Percentiles rank a stretch among this genome's conserved stretches.
These are phyloP conservation scores for Phthorimaea operculella DNA, from an alignment of 1,140 invertebrate genomes.

Conservation along the genomic window DNA sequence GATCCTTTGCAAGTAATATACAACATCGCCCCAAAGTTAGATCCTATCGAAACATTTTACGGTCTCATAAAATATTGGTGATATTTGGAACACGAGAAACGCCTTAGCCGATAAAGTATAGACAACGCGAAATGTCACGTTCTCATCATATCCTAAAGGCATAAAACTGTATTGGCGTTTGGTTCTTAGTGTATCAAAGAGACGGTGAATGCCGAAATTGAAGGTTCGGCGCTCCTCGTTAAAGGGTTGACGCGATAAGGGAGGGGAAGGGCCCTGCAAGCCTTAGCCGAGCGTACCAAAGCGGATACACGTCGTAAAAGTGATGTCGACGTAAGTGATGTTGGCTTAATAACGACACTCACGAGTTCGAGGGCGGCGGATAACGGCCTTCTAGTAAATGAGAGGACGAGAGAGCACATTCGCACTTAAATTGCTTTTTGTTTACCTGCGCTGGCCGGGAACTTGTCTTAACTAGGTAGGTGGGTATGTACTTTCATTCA, in stretches of 20 bases:
- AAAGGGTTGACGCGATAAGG: slow-evolving; percentile 15
- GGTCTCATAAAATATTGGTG: not conserved
- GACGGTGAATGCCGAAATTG: not conserved
- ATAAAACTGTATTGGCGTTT: not conserved
- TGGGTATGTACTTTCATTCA: too few relatives aligned
- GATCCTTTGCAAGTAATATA: not conserved
- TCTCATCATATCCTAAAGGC: not conserved
- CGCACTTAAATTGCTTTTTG: not conserved
- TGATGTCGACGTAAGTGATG: slow-evolving; percentile 20
- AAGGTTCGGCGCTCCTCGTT: not conserved
- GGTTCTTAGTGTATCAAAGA: not conserved
- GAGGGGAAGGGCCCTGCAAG: slow-evolving; percentile 7
- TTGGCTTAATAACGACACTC: slow-evolving; percentile 22
- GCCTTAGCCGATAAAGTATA: not conserved
- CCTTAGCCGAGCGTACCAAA: slow-evolving; percentile 17
- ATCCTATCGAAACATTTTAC: not conserved
- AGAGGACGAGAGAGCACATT: slow-evolving; percentile 5
- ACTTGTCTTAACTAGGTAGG: not conserved
- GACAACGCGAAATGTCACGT: not conserved
- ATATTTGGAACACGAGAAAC: not conserved
- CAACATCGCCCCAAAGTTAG: not conserved
- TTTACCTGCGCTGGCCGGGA: not conserved
- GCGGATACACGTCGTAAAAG: slow-evolving; percentile 30
- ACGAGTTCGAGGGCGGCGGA: slow-evolving; percentile 16
- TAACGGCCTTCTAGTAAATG: slow-evolving; percentile 11